phyloP scores from a whole-genome alignment of 1,140 invertebrate species.

The Manduca sexta region DNA sequence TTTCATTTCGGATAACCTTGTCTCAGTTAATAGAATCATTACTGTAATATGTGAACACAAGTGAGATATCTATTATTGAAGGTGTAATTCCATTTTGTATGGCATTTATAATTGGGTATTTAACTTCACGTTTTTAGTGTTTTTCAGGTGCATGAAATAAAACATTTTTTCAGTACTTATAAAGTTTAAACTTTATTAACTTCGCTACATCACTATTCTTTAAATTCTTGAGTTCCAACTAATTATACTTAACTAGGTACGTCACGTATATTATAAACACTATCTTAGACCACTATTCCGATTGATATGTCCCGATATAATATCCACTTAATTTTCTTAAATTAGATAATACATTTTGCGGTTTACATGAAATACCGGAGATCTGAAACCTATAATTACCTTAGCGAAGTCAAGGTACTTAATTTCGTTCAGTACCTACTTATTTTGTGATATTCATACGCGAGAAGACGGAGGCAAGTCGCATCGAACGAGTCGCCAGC shows the following conservation, averaged over 20 bases:
- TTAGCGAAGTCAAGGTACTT: constrained; percentile 45
- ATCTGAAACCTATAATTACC: constrained; percentile 46
- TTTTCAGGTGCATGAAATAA: not conserved
- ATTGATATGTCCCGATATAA: constrained; percentile 63
- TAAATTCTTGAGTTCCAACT: constrained; percentile 67
- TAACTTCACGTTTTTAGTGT: too few relatives aligned
- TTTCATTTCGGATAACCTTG: too few relatives aligned
- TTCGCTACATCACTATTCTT: constrained; percentile 62
- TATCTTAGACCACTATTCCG: constrained; percentile 56
- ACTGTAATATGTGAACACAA: too few relatives aligned
- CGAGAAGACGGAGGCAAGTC: constrained; percentile 66
- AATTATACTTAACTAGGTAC: constrained; percentile 67
- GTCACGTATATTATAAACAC: constrained; percentile 65
- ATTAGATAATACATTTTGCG: constrained; percentile 57
- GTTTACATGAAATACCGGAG: constrained; percentile 55
- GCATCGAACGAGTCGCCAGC: constrained; percentile 60
- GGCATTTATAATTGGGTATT: too few relatives aligned
- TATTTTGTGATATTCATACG: constrained; percentile 40
- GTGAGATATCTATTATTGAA: too few relatives aligned
- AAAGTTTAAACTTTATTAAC: constrained; percentile 63
- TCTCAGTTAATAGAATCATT: too few relatives aligned
- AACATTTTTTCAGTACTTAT: constrained; percentile 18
- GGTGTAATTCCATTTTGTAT: too few relatives aligned
- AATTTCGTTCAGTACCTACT: constrained; percentile 48
- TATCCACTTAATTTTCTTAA: constrained; percentile 56